Percentiles rank a stretch among this genome's conserved stretches.
Conservation (phyloP, 2,888 invertebrate species). For the Copidosoma aretas region DNA sequence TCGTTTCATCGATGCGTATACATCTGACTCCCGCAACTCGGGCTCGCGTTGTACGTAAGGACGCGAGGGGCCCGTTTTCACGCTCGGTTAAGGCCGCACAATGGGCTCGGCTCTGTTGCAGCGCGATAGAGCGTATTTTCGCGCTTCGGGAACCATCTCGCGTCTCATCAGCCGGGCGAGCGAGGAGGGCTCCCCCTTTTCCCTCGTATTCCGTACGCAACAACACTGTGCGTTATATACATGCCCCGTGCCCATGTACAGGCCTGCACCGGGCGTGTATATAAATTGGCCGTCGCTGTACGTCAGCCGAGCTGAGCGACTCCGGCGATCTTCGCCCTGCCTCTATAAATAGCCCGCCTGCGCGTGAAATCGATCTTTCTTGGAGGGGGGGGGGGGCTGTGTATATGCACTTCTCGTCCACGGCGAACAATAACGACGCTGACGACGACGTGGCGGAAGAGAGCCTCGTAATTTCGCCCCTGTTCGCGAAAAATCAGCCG, state of each 20-base stretch:
- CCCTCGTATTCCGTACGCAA: background rate
- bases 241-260: no score
- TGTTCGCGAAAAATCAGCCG: conserved; percentile 10
- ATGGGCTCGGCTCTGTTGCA: background rate
- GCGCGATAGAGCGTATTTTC: conserved; percentile 24
- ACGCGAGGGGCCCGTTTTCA: conserved; percentile 30
- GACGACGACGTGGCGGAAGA: background rate
- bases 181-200: no score
- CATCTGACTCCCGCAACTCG: background rate
- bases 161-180: background rate
- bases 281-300: no score
- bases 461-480: background rate
- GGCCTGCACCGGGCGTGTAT: no score
- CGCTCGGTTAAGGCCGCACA: conserved; percentile 32
- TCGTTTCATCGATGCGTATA: conserved; percentile 5
- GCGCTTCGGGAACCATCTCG: conserved; percentile 28
- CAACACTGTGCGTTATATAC: no score
- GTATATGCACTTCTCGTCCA: no score
- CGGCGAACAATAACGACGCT: background rate
- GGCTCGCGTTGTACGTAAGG: background rate
- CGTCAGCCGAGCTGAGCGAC: no score
- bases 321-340: conserved; percentile 3
- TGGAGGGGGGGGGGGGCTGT: no score
- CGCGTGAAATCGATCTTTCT: conserved; percentile 29
- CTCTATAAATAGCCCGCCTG: conserved; percentile 31